Conservation (phyloP, 2,888 invertebrate species). For the Osmoderma eremita region DNA sequence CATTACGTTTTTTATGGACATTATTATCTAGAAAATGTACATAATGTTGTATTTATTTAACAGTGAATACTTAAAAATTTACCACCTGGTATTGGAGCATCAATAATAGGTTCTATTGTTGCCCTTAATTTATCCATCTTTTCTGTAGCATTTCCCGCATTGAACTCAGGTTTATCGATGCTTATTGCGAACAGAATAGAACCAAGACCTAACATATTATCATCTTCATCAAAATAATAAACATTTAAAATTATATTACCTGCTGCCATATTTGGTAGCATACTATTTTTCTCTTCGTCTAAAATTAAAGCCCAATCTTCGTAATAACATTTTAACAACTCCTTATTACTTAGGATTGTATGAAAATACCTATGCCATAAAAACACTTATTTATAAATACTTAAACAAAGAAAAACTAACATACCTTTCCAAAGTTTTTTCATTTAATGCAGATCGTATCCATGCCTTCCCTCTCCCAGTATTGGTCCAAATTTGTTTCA, state of each 20-base stretch:
- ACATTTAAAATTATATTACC: constrained; percentile 66
- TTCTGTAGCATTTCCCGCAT: constrained; percentile 67
- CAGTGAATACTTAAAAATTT: neutral
- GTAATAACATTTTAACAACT: constrained; percentile 76
- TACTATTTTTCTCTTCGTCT: constrained; percentile 80
- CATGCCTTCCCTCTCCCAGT: constrained; percentile 88
- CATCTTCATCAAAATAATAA: constrained; percentile 5
- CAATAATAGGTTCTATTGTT: constrained; percentile 74
- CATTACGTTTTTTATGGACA: constrained; percentile 65
- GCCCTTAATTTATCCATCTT: constrained; percentile 62
- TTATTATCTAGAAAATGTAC: constrained; percentile 39
- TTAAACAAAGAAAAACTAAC: too few relatives aligned
- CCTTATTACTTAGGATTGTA: constrained; percentile 75
- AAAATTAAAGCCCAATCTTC: constrained; percentile 87
- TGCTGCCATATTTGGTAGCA: constrained; percentile 87
- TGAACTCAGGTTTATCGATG: constrained; percentile 87
- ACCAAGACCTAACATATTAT: constrained; percentile 74
- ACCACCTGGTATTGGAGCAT: constrained; percentile 70
- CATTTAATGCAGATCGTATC: constrained; percentile 89
- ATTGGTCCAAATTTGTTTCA: constrained; percentile 76
- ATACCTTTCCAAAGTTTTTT: constrained; percentile 83
- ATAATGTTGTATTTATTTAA: neutral
- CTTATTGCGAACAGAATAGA: constrained; percentile 92
- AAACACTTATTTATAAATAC: constrained; percentile 2
- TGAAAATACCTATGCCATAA: constrained; percentile 72